phyloP scores from a whole-genome alignment of 2,113 vertebrate species.

The Erinaceus europaeus region DNA sequence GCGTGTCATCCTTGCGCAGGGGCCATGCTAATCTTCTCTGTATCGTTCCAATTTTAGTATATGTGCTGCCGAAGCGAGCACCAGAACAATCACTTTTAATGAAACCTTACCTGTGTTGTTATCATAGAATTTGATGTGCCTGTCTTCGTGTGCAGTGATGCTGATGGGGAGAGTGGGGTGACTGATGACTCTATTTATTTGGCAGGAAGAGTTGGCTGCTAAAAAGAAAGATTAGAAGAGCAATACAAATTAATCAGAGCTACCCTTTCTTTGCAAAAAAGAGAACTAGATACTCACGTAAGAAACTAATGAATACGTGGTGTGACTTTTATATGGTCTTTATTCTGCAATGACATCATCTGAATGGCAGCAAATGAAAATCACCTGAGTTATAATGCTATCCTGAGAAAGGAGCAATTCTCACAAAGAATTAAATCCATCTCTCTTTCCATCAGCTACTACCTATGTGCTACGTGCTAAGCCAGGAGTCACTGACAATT shows the following conservation, averaged over 20 bases:
- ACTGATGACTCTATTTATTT: slow-evolving; percentile 98
- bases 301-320: not conserved
- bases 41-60: no score
- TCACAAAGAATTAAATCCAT: not conserved
- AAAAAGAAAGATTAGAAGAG: slow-evolving; percentile 53
- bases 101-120: slow-evolving; percentile 93
- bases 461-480: not conserved
- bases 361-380: slow-evolving; percentile 2
- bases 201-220: slow-evolving; percentile 86
- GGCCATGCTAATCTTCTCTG: no score
- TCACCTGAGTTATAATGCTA: not conserved
- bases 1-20: no score
- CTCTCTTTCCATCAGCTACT: not conserved
- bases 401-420: not conserved
- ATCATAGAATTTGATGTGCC: slow-evolving; percentile 98
- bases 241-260: slow-evolving; percentile 34
- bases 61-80: no score
- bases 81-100: not conserved
- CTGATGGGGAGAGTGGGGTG: slow-evolving; percentile 99
- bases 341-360: not conserved
- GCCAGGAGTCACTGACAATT: not conserved
- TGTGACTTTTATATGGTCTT: not conserved
- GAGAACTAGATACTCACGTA: not conserved
- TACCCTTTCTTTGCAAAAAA: not conserved
- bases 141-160: slow-evolving; percentile 97